Evolutionary conservation across 2,888 invertebrate genomes (phyloP).

Genomic region (Baccha elongata): DNA sequence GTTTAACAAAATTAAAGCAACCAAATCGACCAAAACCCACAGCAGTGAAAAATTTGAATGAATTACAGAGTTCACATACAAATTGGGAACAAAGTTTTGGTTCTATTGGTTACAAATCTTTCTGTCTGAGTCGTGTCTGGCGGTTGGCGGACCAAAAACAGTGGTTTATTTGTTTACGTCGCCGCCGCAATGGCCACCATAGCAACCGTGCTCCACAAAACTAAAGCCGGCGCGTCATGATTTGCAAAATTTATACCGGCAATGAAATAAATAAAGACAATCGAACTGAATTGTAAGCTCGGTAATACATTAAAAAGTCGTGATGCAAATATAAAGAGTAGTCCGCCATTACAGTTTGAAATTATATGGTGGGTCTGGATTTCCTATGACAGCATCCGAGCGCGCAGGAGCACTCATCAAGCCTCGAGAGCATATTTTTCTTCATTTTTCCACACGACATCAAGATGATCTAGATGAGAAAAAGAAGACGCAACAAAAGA

Average conservation of each 20-base stretch:
- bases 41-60: slow-evolving; percentile 72
- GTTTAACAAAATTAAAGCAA: slow-evolving; percentile 63
- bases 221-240: slow-evolving; percentile 66
- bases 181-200: slow-evolving; percentile 6
- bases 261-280: slow-evolving; percentile 74
- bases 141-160: slow-evolving; percentile 58
- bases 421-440: slow-evolving; percentile 50
- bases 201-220: slow-evolving; percentile 60
- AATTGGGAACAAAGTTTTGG: slow-evolving; percentile 73
- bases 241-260: slow-evolving; percentile 70
- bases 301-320: slow-evolving; percentile 72
- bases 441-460: slow-evolving; percentile 57
- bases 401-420: slow-evolving; percentile 67
- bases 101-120: slow-evolving; percentile 74
- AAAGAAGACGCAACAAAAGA: slow-evolving; percentile 32
- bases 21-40: slow-evolving; percentile 37
- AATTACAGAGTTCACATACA: slow-evolving; percentile 73
- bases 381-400: slow-evolving; percentile 15
- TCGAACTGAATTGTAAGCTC: slow-evolving; percentile 73
- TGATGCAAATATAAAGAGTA: slow-evolving; percentile 70
- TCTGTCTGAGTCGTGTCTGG: slow-evolving; percentile 72
- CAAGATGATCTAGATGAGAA: slow-evolving; percentile 63
- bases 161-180: slow-evolving; percentile 67
- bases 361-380: slow-evolving; percentile 11
- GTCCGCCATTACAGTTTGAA: slow-evolving; percentile 49